These are phyloP conservation scores for Petaurus breviceps DNA, from an alignment of 2,113 vertebrate species.

Conservation along the genomic window DNA sequence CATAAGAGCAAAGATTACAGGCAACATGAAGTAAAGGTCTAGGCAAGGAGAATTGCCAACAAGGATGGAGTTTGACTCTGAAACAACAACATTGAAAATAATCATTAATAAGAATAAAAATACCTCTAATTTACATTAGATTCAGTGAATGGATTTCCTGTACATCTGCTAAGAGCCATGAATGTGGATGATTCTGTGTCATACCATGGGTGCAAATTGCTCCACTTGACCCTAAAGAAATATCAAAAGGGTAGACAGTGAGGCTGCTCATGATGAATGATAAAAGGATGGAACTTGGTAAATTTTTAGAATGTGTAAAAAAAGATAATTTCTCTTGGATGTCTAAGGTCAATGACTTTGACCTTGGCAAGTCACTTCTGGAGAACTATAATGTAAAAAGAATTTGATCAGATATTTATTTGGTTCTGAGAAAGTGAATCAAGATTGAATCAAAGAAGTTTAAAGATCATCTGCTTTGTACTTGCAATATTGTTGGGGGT, in stretches of 20 bases:
- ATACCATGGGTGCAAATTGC: neutral
- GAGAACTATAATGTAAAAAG: neutral
- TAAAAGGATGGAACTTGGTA: neutral
- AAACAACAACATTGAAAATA: neutral
- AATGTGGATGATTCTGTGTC: neutral
- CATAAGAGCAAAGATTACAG: neutral
- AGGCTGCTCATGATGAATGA: neutral
- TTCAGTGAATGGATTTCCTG: neutral
- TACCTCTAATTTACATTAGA: neutral
- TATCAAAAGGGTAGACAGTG: neutral
- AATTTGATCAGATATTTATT: constrained; percentile 7
- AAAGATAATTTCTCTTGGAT: neutral
- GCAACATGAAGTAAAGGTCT: neutral
- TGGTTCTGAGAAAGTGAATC: neutral
- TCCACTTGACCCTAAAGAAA: neutral
- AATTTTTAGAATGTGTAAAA: neutral
- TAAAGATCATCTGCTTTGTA: neutral
- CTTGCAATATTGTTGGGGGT: constrained; percentile 17
- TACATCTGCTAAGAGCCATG: neutral
- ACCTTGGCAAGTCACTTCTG: neutral
- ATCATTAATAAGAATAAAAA: neutral
- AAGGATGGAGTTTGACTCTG: neutral
- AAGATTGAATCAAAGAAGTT: neutral
- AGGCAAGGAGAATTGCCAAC: neutral
- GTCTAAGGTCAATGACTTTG: neutral